Conservation (phyloP, 2,797 vertebrate genomes). For the Karalla daura region DNA sequence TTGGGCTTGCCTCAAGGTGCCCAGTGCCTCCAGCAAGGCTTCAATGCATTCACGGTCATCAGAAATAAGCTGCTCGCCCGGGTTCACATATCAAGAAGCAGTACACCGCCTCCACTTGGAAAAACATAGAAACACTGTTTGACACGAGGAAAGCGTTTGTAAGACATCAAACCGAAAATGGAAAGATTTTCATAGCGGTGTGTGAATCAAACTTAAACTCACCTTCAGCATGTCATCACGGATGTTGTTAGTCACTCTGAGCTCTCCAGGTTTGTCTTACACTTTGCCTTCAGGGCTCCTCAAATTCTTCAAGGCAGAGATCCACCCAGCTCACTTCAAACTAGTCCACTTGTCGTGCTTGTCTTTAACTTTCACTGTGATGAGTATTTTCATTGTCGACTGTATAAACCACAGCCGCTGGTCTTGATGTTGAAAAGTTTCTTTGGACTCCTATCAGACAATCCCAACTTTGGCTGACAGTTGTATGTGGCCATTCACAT, state of each 20-base stretch:
- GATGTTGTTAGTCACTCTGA: not conserved
- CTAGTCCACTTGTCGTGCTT: not conserved
- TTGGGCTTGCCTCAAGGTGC: conserved; percentile 34
- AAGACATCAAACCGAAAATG: not conserved
- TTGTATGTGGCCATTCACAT: too few relatives aligned
- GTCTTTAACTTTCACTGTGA: not conserved
- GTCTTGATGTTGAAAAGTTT: too few relatives aligned
- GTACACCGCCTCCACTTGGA: not conserved
- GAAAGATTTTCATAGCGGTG: too few relatives aligned
- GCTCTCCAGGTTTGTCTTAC: too few relatives aligned
- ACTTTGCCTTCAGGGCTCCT: conserved; percentile 20
- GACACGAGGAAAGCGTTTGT: not conserved
- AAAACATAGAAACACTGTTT: not conserved
- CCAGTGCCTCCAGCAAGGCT: not conserved
- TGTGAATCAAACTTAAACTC: too few relatives aligned
- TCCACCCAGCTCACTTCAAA: not conserved
- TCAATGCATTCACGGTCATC: conserved; percentile 3
- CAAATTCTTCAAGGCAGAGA: conserved; percentile 8
- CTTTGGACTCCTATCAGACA: too few relatives aligned
- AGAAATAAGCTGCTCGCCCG: not conserved
- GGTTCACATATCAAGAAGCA: not conserved
- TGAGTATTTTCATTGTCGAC: too few relatives aligned
- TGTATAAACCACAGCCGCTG: too few relatives aligned
- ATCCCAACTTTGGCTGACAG: too few relatives aligned
- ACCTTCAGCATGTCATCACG: not conserved